Conservation (phyloP, 2,113 vertebrate species). For the Pterocles burchelli region DNA sequence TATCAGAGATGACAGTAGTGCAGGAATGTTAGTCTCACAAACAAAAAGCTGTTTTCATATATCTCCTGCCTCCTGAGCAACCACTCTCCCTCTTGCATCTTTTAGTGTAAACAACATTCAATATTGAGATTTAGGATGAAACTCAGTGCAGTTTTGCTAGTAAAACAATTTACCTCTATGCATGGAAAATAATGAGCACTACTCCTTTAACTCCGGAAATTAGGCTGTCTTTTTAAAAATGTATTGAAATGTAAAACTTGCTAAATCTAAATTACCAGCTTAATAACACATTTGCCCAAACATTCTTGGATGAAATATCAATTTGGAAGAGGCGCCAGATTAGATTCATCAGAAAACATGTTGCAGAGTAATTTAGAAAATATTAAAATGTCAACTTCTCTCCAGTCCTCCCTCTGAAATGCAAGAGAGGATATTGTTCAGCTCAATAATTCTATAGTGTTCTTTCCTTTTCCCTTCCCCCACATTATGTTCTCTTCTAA, state of each 20-base stretch:
- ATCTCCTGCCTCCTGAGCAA: background rate
- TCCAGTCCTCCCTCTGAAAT: constrained; percentile 10
- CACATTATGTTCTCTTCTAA: background rate
- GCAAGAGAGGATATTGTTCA: constrained; percentile 7
- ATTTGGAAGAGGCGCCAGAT: constrained; percentile 3
- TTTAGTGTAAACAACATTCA: background rate
- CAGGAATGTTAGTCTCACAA: background rate
- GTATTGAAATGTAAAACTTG: constrained; percentile 25
- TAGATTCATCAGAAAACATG: constrained; percentile 56
- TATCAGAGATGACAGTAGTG: background rate
- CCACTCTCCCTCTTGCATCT: background rate
- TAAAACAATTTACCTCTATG: constrained; percentile 10
- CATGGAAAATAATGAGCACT: background rate
- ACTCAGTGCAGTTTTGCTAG: background rate
- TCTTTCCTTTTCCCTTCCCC: background rate
- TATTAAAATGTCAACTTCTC: constrained; percentile 57
- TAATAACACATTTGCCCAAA: constrained; percentile 37
- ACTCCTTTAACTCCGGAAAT: constrained; percentile 6
- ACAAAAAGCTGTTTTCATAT: background rate
- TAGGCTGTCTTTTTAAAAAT: background rate
- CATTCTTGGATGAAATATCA: constrained; percentile 35
- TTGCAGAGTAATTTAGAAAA: constrained; percentile 52
- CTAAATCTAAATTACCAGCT: constrained; percentile 20
- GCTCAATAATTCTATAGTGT: background rate
- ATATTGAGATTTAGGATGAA: background rate